Conservation (phyloP, 2,888 invertebrate species). For the Parnassius mnemosyne region DNA sequence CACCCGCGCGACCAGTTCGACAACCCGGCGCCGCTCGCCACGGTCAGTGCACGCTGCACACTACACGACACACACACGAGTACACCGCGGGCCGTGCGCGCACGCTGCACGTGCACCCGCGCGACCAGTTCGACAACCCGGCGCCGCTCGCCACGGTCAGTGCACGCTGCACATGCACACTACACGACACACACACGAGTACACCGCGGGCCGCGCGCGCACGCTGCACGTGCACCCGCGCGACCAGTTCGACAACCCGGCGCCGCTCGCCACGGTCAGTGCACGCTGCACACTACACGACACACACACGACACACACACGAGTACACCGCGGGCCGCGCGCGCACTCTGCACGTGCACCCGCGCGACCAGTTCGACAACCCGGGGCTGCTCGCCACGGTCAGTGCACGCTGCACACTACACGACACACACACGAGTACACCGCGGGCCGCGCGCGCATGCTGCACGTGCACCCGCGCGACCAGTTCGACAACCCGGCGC, state of each 20-base stretch:
- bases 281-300: not conserved
- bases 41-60: constrained; percentile 17
- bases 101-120: constrained; percentile 91
- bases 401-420: not conserved
- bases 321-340: constrained; percentile 85
- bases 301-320: no score
- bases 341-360: constrained; percentile 90
- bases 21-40: constrained; percentile 77
- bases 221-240: constrained; percentile 93
- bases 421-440: constrained; percentile 57
- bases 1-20: constrained; percentile 96
- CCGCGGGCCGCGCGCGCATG: constrained; percentile 85
- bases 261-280: constrained; percentile 43
- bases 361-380: constrained; percentile 95
- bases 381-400: constrained; percentile 50
- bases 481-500: constrained; percentile 88
- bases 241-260: constrained; percentile 91
- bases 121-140: constrained; percentile 93
- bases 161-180: not conserved
- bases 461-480: constrained; percentile 95
- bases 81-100: constrained; percentile 87
- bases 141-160: constrained; percentile 45
- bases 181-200: constrained; percentile 41
- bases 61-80: not conserved
- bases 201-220: constrained; percentile 85